Base-by-base conservation (phyloP, 2,113 vertebrate genomes). In the Pogonocichla stellata region DNA sequence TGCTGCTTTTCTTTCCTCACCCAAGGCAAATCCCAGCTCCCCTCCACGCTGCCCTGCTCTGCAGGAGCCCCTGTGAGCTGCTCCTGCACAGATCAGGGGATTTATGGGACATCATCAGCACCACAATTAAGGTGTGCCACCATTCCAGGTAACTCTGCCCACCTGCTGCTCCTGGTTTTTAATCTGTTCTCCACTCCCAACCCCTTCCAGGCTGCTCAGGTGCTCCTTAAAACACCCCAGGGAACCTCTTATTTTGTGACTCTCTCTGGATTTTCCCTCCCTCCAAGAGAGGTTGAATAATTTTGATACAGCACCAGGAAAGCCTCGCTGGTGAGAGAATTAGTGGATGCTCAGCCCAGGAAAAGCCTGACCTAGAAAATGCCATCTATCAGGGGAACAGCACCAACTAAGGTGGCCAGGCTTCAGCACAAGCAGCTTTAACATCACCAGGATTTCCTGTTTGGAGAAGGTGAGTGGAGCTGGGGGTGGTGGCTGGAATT, bases 401-500 rank as follows among this genome's bases (percentile, higher is more conserved):
- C 53, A 86, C 88, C 88, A 92, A 80, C 92, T 65, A 70, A 85
- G 60, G 90, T 34, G 91, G 94, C 73, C 88, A 79, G 90, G 92
- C 90, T 94, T 92, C 95, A 97, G 90, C 91, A 94, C 67, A 70
- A 91, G 92, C 90, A 95, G 90, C 86, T 95, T 42, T 81, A 97
- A 95, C 96, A 97, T 86, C 95, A 96, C 72, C 97, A 96, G 93
- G 95, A 96, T 97, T 96, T 97, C 94, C 95, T 78, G 56, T 58
- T 96, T 95, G 95, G 96, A 95, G 75, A 95, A 96, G 96, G 93
- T 94, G 95, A 95, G 86, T 71, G 95, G 94, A 91, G 93, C 61
- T 70, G 57, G 82, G 89, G 77, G 58, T 50, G 95, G 29, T 64
- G 72, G 89, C 82, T 40, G 78, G 83, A 93, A 96, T 95, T 95